Percentiles rank a stretch among this genome's conserved stretches.
Evolutionary conservation across 1,140 invertebrate genomes (phyloP).

Genomic region (Cydia strobilella): DNA sequence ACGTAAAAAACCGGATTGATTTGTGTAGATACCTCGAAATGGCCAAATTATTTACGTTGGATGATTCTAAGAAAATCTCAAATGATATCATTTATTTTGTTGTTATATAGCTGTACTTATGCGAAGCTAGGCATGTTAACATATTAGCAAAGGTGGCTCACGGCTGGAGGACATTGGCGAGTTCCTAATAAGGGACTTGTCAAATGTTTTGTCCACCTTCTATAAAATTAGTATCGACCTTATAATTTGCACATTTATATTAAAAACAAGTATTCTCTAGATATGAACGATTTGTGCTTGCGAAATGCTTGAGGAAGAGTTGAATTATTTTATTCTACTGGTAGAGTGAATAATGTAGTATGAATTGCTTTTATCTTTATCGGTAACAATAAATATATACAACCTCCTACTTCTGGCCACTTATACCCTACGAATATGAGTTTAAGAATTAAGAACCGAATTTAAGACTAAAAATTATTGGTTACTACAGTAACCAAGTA

Average conservation of each 20-base stretch:
- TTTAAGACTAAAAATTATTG: no score
- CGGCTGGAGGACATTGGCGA: slow-evolving; percentile 5
- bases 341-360: no score
- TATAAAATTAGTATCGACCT: neutral
- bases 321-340: no score
- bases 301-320: no score
- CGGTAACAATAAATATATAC: no score
- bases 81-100: slow-evolving; percentile 43
- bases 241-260: slow-evolving; percentile 14
- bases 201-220: neutral
- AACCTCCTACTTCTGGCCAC: no score
- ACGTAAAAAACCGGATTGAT: slow-evolving; percentile 31
- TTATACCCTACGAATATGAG: no score
- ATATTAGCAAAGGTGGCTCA: slow-evolving; percentile 1
- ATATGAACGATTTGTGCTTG: neutral
- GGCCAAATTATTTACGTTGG: slow-evolving; percentile 21
- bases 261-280: neutral
- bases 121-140: neutral
- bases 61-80: slow-evolving; percentile 39
- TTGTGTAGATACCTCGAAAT: slow-evolving; percentile 19
- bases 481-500: no score
- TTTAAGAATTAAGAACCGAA: no score
- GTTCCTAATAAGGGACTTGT: slow-evolving; percentile 8
- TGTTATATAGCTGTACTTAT: slow-evolving; percentile 44
- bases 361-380: no score